Percentiles rank a stretch among this genome's conserved stretches.
Conservation (phyloP, 2,888 invertebrate species). For the Agonopterix alstromeriana region DNA sequence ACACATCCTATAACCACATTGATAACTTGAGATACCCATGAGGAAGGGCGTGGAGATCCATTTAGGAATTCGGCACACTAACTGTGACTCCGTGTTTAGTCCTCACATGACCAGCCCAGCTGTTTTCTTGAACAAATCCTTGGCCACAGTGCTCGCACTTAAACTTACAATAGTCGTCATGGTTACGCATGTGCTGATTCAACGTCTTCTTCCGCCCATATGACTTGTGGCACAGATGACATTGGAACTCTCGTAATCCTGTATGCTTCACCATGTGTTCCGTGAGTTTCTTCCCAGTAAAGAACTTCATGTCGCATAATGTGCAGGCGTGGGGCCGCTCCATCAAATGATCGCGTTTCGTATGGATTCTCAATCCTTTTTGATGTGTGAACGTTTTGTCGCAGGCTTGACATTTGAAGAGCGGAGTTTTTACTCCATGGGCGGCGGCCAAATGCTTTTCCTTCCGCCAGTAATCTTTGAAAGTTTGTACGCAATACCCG, state of each 20-base stretch:
- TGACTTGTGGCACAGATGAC: slow-evolving; percentile 36
- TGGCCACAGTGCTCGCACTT: slow-evolving; percentile 33
- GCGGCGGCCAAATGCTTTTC: slow-evolving; percentile 16
- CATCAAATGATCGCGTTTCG: slow-evolving; percentile 42
- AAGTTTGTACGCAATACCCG: slow-evolving; percentile 20
- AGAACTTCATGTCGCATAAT: slow-evolving; percentile 39
- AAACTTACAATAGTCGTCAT: slow-evolving; percentile 19
- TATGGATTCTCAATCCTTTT: slow-evolving; percentile 33
- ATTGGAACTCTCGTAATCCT: slow-evolving; percentile 35
- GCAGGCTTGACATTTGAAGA: slow-evolving; percentile 40
- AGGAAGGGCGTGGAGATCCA: no score
- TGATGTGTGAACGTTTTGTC: slow-evolving; percentile 35
- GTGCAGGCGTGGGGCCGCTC: slow-evolving; percentile 36
- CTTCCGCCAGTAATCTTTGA: slow-evolving; percentile 17
- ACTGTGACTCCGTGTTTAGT: slow-evolving; percentile 22
- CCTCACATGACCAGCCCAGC: slow-evolving; percentile 56
- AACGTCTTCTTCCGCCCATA: slow-evolving; percentile 44
- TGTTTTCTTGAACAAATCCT: slow-evolving; percentile 41
- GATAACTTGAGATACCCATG: no score
- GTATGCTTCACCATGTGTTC: slow-evolving; percentile 46
- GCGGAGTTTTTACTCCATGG: slow-evolving; percentile 16
- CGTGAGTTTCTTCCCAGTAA: slow-evolving; percentile 30
- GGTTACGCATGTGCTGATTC: slow-evolving; percentile 39
- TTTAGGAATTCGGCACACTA: neutral
- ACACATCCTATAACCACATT: no score